Percentiles rank a stretch among this genome's conserved stretches.
phyloP scores from a whole-genome alignment of 2,888 invertebrate species.

The Agrochola lota region DNA sequence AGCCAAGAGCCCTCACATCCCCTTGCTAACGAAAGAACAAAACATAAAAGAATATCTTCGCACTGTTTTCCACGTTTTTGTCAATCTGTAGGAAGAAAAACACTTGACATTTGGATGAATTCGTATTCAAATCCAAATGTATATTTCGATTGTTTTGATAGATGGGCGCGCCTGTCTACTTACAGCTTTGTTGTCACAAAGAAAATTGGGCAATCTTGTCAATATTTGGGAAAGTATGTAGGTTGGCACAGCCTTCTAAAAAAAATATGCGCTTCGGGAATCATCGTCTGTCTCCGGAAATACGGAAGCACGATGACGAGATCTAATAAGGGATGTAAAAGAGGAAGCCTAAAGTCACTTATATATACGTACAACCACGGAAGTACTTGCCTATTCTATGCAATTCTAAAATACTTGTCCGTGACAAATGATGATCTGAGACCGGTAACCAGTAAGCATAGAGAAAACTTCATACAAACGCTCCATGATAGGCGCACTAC shows the following conservation, averaged over 20 bases:
- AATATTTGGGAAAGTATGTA: neutral
- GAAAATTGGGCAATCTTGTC: conserved; percentile 12
- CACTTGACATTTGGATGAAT: conserved; percentile 39
- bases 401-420: no score
- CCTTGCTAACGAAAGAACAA: conserved; percentile 18
- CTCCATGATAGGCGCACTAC: no score
- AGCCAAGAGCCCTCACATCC: conserved; percentile 4
- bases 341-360: neutral
- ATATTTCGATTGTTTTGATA: conserved; percentile 49
- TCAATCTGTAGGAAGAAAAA: conserved; percentile 17
- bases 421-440: neutral
- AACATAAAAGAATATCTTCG: conserved; percentile 21
- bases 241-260: neutral
- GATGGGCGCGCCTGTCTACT: conserved; percentile 45
- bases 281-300: neutral
- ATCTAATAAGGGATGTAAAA: neutral
- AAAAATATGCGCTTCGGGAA: neutral
- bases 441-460: neutral
- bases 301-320: neutral
- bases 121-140: conserved; percentile 53
- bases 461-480: neutral
- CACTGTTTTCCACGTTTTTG: conserved; percentile 3
- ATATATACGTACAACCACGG: neutral
- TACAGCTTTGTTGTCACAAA: conserved; percentile 5
- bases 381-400: neutral